Conservation (phyloP, 2,888 invertebrate species). For the Stenodera caucasica region DNA sequence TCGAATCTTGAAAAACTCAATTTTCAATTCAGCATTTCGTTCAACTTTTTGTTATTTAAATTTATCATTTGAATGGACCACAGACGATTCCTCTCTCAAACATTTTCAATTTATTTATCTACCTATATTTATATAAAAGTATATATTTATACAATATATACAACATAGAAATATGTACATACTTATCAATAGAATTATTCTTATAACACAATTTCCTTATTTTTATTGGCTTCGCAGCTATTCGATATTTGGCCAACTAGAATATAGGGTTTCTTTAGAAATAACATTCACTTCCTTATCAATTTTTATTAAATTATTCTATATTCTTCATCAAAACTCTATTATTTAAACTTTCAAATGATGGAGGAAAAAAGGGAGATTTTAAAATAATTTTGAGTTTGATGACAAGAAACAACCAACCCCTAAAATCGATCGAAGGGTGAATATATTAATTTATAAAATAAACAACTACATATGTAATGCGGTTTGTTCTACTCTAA, state of each 20-base stretch:
- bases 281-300: background rate
- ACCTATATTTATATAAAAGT: no score
- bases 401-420: background rate
- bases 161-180: no score
- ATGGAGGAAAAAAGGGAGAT: background rate
- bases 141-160: no score
- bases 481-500: slow-evolving; percentile 24
- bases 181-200: no score
- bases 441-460: slow-evolving; percentile 29
- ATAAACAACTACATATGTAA: slow-evolving; percentile 26
- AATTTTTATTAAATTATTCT: background rate
- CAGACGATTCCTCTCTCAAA: background rate
- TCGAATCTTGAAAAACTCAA: background rate
- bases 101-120: background rate
- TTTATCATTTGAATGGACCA: background rate
- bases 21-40: background rate
- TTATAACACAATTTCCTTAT: background rate
- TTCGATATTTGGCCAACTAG: background rate
- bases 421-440: slow-evolving; percentile 11
- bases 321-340: background rate
- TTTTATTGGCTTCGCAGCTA: background rate
- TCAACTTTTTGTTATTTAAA: background rate
- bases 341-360: background rate
- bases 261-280: background rate
- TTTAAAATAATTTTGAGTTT: background rate